Conservation (phyloP, 2,888 invertebrate species). For the Theodoxus fluviatilis region DNA sequence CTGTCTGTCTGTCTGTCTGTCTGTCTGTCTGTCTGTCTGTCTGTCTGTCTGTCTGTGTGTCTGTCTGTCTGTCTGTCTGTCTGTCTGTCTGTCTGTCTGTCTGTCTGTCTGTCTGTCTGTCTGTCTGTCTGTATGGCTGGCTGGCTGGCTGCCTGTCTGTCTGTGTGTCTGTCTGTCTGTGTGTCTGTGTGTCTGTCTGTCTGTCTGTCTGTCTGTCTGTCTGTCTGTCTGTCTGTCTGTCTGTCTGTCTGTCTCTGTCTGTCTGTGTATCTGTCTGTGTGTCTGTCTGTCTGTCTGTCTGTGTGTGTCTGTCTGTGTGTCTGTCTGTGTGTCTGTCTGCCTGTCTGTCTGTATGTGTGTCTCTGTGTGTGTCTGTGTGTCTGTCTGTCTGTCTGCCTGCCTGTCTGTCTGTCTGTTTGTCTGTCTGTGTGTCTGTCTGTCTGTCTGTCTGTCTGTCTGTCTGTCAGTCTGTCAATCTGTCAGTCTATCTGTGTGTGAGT, state of each 20-base stretch:
- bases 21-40: too few species aligned
- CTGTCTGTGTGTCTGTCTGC: not conserved
- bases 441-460: constrained; percentile 12
- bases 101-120: not conserved
- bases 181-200: too few species aligned
- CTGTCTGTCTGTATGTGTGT: not conserved
- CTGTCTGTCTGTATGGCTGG: not conserved
- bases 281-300: not conserved
- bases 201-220: too few species aligned
- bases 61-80: not conserved
- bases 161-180: too few species aligned
- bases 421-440: not conserved
- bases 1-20: too few species aligned
- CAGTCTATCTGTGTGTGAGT: not conserved
- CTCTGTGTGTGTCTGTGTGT: not conserved
- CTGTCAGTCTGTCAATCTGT: not conserved
- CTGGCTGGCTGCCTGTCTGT: too few species aligned
- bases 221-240: too few species aligned
- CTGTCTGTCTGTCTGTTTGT: not conserved
- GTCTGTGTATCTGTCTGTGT: not conserved
- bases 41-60: not conserved
- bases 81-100: constrained; percentile 14
- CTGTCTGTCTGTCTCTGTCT: not conserved
- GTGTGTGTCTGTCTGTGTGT: not conserved
- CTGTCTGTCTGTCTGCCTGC: not conserved